phyloP scores from a whole-genome alignment of 2,797 vertebrate genomes.

The Sebastes trivittatus region DNA sequence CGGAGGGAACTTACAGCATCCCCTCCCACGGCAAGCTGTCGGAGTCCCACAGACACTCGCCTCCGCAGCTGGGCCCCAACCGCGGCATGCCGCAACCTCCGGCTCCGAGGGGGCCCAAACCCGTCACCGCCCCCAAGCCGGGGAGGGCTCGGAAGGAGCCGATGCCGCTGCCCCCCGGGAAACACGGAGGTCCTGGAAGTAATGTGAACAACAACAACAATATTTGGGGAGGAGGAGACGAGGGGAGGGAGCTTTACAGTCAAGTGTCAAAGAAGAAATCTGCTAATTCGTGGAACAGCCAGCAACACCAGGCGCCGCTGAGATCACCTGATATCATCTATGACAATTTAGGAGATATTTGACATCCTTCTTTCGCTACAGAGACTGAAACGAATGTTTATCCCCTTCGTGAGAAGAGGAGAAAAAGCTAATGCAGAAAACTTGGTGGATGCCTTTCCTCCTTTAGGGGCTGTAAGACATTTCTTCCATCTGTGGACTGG shows the following conservation, averaged over 20 bases:
- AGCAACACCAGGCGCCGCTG: conserved; percentile 45
- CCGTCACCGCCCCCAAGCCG: conserved; percentile 88
- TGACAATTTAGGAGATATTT: conserved; percentile 84
- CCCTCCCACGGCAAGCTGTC: conserved; percentile 61
- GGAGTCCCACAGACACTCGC: conserved; percentile 33
- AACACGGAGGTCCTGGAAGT: conserved; percentile 41
- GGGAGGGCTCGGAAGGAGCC: conserved; percentile 70
- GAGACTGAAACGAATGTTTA: neutral
- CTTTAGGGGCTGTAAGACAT: neutral
- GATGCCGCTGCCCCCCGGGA: conserved; percentile 57
- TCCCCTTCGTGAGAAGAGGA: neutral
- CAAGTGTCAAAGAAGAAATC: conserved; percentile 82
- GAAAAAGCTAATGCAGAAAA: neutral
- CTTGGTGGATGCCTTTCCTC: neutral
- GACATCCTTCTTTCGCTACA: conserved; percentile 7
- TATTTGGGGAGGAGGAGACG: conserved; percentile 56
- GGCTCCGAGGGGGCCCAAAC: conserved; percentile 82
- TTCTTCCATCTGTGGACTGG: conserved; percentile 29
- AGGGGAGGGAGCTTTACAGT: conserved; percentile 84
- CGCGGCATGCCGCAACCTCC: conserved; percentile 17
- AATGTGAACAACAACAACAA: conserved; percentile 85
- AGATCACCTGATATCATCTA: conserved; percentile 82
- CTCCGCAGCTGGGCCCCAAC: conserved; percentile 8
- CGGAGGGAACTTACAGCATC: conserved; percentile 83
- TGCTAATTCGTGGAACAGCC: conserved; percentile 55